These are phyloP conservation scores for Passer domesticus DNA, from an alignment of 2,113 vertebrate genomes.

Conservation along the genomic window DNA sequence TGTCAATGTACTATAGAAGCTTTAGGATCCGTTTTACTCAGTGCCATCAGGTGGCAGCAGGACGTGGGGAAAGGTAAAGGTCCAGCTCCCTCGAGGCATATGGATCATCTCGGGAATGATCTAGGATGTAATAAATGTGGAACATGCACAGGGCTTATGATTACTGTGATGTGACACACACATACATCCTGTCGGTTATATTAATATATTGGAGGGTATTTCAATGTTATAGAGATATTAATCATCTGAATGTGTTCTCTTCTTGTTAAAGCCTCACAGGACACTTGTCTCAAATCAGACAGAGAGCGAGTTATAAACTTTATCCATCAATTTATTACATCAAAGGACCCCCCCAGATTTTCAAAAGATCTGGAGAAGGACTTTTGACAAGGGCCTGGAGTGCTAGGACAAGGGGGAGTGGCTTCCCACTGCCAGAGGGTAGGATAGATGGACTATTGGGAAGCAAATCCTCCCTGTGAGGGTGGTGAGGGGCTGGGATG, in stretches of 20 bases:
- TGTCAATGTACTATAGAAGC: neutral
- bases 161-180: neutral
- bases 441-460: neutral
- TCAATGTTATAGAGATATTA: neutral
- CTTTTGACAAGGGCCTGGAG: neutral
- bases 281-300: neutral
- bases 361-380: neutral
- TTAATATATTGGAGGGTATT: neutral
- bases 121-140: neutral
- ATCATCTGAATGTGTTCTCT: neutral
- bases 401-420: neutral
- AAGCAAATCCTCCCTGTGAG: neutral
- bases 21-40: fast-evolving
- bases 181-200: neutral
- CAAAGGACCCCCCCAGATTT: neutral
- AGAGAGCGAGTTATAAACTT: neutral
- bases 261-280: neutral
- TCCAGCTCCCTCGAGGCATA: neutral
- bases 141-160: neutral
- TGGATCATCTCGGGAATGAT: neutral
- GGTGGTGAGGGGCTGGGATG: neutral
- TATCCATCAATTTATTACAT: neutral
- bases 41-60: neutral
- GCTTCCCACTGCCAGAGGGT: fast-evolving
- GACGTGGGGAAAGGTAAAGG: neutral